Percentiles rank a stretch among this genome's conserved stretches.
Evolutionary conservation across 2,888 invertebrate species (phyloP).

Genomic region (Drosophila atripex): DNA sequence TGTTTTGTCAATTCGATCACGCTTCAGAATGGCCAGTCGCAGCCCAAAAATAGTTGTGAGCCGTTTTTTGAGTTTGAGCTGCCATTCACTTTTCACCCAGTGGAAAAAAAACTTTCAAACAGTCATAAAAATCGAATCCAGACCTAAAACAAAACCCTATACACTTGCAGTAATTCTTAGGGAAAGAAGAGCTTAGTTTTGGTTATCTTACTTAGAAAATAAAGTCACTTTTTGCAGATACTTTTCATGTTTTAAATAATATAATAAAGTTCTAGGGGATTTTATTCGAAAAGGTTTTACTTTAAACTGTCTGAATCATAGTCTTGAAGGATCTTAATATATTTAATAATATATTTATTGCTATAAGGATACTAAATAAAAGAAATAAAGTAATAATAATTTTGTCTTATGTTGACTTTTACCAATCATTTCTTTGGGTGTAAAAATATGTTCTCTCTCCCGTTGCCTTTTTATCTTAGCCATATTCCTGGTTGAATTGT

Average conservation of each 20-base stretch:
- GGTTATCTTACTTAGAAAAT: background rate
- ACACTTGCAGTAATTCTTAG: slow-evolving; percentile 19
- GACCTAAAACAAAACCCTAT: slow-evolving; percentile 24
- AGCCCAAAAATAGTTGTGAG: slow-evolving; percentile 54
- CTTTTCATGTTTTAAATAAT: no score
- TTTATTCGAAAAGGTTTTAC: no score
- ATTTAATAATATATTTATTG: no score
- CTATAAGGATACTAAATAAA: no score
- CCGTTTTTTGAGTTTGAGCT: slow-evolving; percentile 14
- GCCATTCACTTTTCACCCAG: slow-evolving; percentile 77
- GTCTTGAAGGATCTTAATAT: no score
- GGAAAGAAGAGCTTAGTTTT: background rate
- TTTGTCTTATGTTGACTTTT: no score
- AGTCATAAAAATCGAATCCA: slow-evolving; percentile 65
- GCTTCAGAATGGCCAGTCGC: slow-evolving; percentile 35
- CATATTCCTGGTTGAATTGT: slow-evolving; percentile 46
- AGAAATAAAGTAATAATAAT: no score
- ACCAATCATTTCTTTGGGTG: slow-evolving; percentile 10
- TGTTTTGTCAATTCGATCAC: slow-evolving; percentile 60
- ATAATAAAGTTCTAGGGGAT: no score
- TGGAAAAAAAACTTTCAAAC: slow-evolving; percentile 58
- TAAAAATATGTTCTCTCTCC: slow-evolving; percentile 34
- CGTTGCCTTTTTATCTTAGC: background rate
- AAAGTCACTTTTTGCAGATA: background rate
- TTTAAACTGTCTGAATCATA: no score